Evolutionary conservation across 1,140 invertebrate species (phyloP), one percentile per base, ranked within the genome.

Genomic region (Tetramorium parvispinum): DNA sequence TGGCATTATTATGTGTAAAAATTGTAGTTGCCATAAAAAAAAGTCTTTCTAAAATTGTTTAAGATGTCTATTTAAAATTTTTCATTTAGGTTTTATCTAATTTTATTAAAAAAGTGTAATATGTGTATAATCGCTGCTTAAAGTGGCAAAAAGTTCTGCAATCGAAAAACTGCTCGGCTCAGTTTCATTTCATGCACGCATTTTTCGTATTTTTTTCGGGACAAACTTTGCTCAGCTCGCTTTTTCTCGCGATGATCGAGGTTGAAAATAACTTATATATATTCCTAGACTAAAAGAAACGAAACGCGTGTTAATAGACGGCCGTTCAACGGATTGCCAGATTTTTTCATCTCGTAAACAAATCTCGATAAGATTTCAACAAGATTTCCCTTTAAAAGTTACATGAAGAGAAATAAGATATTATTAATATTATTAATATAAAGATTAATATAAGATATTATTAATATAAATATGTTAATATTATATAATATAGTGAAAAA

Each of bases 181-280:
- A 63, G 16, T 81, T 71, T 55, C 43, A 43, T 4, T 65, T 78
- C 2, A 32, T 27, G 32, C 11, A 21, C 11, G 10, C 10, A 32
- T 70, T 81, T 53, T 70, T 70, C 63, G 49, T 81, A 70, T 70
- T 37, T 43, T 43, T 81, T 49, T 81, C 32, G 16, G 10, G 6
- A 55, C 51, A 51, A 81, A 73, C 37, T 27, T n/a, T 68, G 51
- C n/a, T 43, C 40, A 5, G 55, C 24, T 40, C 37, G 37, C 53
- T 81, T 71, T 81, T 46, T 82, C 66, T 57, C 21, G 40, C 53
- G 21, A 55, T 71, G 53, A 82, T 82, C 66, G 63, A 57, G 24
- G 66, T 73, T 82, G 79, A 82, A 82, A 82, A 73, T 82, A 82
- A 24, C 53, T 68, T 82, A 82, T 82, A 59, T 73, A 82, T 82